Conservation (phyloP, 2,113 vertebrate genomes). For the Fregetta grallaria region DNA sequence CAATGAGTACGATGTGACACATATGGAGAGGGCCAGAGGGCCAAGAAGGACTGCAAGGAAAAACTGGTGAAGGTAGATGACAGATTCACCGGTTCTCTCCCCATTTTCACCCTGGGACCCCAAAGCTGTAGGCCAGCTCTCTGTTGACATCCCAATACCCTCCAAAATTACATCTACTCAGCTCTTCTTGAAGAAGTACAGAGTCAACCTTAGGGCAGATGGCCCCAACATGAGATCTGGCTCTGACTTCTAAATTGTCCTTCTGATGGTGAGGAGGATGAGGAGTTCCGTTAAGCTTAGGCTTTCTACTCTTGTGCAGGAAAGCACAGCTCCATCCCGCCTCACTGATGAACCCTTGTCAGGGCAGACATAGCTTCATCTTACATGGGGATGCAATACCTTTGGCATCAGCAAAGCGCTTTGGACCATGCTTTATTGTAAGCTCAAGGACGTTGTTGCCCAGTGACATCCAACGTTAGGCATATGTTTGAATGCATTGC, state of each 20-base stretch:
- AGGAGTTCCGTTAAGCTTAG: neutral
- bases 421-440: neutral
- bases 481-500: neutral
- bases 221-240: neutral
- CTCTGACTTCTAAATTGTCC: neutral
- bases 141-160: neutral
- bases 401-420: neutral
- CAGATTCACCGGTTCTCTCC: neutral
- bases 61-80: neutral
- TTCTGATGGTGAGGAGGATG: neutral
- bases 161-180: neutral
- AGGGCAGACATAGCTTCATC: neutral
- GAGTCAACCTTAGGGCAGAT: neutral
- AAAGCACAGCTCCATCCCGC: neutral
- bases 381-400: neutral
- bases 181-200: neutral
- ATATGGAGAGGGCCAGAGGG: neutral
- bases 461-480: rapidly evolving
- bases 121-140: neutral
- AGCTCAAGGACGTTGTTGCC: rapidly evolving
- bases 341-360: neutral
- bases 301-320: neutral
- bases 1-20: neutral
- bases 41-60: neutral
- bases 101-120: neutral